Conservation (phyloP, 2,888 invertebrate genomes). For the Lymantria dispar region DNA sequence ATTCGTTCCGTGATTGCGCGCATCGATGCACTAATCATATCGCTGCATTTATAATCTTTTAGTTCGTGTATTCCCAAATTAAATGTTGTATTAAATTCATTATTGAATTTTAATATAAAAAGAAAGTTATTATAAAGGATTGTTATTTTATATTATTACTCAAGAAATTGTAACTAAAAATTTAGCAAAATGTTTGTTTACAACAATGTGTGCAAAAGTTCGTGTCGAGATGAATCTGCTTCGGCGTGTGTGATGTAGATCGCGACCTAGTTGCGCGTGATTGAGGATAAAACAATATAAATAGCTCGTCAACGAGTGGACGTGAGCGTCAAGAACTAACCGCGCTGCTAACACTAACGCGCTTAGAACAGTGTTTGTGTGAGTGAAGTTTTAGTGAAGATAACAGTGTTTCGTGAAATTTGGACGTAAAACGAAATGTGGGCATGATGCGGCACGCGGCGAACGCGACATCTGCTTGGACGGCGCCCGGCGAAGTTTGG, state of each 20-base stretch:
- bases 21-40: slow-evolving; percentile 49
- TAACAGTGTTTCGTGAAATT: slow-evolving; percentile 21
- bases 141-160: neutral
- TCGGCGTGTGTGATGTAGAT: slow-evolving; percentile 70
- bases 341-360: slow-evolving; percentile 39
- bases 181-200: slow-evolving; percentile 50
- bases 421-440: slow-evolving; percentile 54
- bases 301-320: slow-evolving; percentile 76
- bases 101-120: neutral
- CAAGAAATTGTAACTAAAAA: neutral
- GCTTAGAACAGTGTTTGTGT: slow-evolving; percentile 34
- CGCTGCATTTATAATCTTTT: slow-evolving; percentile 28
- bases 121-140: neutral
- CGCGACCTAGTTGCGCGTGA: slow-evolving; percentile 78
- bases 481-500: slow-evolving; percentile 84
- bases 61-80: slow-evolving; percentile 9
- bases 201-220: slow-evolving; percentile 47
- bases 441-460: slow-evolving; percentile 80
- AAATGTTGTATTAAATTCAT: neutral
- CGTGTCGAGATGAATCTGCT: slow-evolving; percentile 53
- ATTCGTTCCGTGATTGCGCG: slow-evolving; percentile 69
- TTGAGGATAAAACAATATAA: slow-evolving; percentile 82
- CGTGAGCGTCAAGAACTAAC: slow-evolving; percentile 46
- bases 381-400: slow-evolving; percentile 33
- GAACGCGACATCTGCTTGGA: slow-evolving; percentile 71